phyloP scores from a whole-genome alignment of 2,888 invertebrate species.

The Zonitis immaculata region DNA sequence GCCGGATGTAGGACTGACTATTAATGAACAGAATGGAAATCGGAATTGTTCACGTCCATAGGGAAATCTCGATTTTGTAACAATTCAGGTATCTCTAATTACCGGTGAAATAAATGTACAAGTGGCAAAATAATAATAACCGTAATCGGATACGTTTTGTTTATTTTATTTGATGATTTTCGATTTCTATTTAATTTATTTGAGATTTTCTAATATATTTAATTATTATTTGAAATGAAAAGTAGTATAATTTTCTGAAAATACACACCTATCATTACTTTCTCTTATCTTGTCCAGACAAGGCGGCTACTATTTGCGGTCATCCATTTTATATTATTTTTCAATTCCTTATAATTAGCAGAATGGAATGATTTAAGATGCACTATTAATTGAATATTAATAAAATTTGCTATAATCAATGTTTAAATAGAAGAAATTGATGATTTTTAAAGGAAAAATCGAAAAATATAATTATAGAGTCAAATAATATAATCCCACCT shows the following conservation, averaged over 20 bases:
- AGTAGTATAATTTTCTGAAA: neutral
- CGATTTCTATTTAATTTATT: neutral
- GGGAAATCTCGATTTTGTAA: conserved; percentile 1
- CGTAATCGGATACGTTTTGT: neutral
- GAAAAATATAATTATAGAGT: neutral
- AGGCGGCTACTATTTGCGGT: neutral
- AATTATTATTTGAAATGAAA: neutral
- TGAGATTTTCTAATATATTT: too few species aligned
- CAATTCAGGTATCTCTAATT: neutral
- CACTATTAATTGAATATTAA: neutral
- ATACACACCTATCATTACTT: conserved; percentile 8
- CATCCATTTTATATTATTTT: neutral
- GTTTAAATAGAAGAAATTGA: neutral
- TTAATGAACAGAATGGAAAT: conserved; percentile 7
- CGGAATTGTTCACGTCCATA: conserved; percentile 3
- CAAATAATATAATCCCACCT: conserved; percentile 22
- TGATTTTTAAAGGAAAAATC: neutral
- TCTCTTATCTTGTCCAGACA: conserved; percentile 18
- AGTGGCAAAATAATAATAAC: neutral
- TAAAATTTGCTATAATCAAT: neutral
- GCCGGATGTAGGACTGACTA: conserved; percentile 4
- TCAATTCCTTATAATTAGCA: neutral
- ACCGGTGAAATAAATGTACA: neutral
- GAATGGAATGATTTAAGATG: neutral
- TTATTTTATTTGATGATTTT: neutral